phyloP scores from a whole-genome alignment of 2,888 invertebrate species.

The Eupithecia exiguata region DNA sequence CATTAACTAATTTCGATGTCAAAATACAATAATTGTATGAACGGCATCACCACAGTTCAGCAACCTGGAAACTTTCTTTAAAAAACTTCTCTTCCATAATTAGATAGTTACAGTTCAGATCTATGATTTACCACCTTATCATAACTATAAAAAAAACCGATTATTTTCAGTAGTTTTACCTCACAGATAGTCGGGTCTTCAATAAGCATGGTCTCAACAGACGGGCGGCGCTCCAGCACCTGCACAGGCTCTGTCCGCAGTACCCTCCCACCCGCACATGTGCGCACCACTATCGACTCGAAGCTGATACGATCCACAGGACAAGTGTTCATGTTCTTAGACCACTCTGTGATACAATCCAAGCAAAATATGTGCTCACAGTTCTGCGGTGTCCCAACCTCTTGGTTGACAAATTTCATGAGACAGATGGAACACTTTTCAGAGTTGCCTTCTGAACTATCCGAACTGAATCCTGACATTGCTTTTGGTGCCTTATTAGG shows the following conservation, averaged over 20 bases:
- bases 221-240: conserved; percentile 76
- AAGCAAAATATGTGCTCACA: conserved; percentile 96
- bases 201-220: conserved; percentile 73
- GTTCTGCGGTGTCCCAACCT: conserved; percentile 92
- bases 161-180: conserved; percentile 57
- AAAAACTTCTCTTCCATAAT: neutral
- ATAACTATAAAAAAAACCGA: neutral
- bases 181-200: conserved; percentile 91
- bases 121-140: neutral
- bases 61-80: neutral
- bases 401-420: conserved; percentile 88
- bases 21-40: neutral
- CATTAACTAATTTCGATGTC: neutral
- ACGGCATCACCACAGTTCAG: neutral
- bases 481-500: conserved; percentile 44
- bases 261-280: conserved; percentile 86
- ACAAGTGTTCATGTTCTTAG: conserved; percentile 97
- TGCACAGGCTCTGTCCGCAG: conserved; percentile 87
- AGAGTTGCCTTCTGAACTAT: conserved; percentile 87
- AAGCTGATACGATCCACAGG: conserved; percentile 95
- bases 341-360: conserved; percentile 96
- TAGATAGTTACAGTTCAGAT: neutral
- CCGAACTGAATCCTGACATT: conserved; percentile 76
- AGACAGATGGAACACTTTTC: conserved; percentile 97
- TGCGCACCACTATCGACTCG: conserved; percentile 89